Conservation (phyloP, 2,113 vertebrate species). For the Phasianus colchicus region DNA sequence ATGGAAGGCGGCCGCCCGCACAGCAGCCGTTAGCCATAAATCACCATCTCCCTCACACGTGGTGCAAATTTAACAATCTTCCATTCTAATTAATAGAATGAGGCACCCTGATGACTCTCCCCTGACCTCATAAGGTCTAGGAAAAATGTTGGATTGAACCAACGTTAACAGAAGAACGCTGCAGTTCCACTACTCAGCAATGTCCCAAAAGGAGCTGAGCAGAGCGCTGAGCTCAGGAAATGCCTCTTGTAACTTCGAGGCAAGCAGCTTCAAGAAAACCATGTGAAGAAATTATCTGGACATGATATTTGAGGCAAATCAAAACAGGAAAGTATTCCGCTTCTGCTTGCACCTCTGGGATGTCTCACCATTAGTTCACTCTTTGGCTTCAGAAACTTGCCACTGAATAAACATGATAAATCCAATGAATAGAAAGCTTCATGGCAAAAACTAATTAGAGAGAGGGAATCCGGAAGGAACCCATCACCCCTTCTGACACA, state of each 20-base stretch:
- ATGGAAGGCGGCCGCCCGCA: slow-evolving; percentile 46
- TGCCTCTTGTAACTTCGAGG: background rate
- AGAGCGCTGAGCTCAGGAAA: background rate
- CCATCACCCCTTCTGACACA: background rate
- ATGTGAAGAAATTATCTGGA: slow-evolving; percentile 10
- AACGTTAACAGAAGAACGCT: background rate
- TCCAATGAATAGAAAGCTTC: background rate
- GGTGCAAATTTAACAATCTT: background rate
- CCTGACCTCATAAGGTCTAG: background rate
- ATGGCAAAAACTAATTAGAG: background rate
- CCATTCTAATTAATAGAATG: background rate
- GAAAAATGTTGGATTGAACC: background rate
- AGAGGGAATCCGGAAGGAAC: slow-evolving; percentile 7
- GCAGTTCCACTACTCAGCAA: background rate
- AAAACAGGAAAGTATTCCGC: slow-evolving; percentile 52
- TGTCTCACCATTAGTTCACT: slow-evolving; percentile 32
- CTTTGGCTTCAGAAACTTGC: slow-evolving; percentile 28
- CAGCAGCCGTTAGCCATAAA: slow-evolving; percentile 26
- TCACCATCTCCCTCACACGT: background rate
- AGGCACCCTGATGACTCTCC: slow-evolving; percentile 27
- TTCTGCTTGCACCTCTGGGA: slow-evolving; percentile 35
- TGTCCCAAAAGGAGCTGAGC: background rate
- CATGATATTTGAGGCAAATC: background rate
- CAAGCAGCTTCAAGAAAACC: background rate
- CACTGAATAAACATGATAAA: slow-evolving; percentile 68